These are phyloP conservation scores for Camptogramma bilineatum DNA, from an alignment of 2,888 invertebrate genomes.

Conservation along the genomic window DNA sequence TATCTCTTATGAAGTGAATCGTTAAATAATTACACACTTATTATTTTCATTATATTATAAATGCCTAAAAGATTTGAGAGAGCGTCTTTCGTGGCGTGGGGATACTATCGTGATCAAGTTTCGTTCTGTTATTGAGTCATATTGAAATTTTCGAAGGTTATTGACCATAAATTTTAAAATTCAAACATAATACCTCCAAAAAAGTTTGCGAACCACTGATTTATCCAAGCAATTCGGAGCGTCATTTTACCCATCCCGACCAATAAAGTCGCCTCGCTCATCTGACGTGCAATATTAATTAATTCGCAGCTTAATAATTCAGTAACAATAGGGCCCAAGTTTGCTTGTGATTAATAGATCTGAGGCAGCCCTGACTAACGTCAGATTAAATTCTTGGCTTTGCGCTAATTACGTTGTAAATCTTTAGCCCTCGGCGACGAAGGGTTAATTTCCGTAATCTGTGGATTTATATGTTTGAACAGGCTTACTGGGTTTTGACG, in stretches of 20 bases:
- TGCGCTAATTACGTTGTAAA: constrained; percentile 44
- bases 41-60: no score
- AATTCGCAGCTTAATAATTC: constrained; percentile 52
- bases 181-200: neutral
- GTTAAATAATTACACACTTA: no score
- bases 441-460: constrained; percentile 42
- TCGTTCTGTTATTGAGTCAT: no score
- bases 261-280: constrained; percentile 42
- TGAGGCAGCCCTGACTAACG: constrained; percentile 41
- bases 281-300: constrained; percentile 56
- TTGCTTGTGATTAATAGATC: constrained; percentile 52
- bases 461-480: constrained; percentile 25
- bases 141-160: no score
- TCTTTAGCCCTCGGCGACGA: constrained; percentile 38
- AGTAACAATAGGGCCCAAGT: constrained; percentile 46
- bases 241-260: constrained; percentile 46
- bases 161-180: no score
- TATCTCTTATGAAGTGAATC: no score
- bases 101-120: no score
- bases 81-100: no score
- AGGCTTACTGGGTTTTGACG: constrained; percentile 11
- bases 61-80: no score
- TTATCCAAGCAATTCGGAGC: constrained; percentile 37
- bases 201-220: constrained; percentile 23
- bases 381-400: constrained; percentile 48